Conservation (phyloP, 1,140 invertebrate species). For the Hydropsyche tenuis region DNA sequence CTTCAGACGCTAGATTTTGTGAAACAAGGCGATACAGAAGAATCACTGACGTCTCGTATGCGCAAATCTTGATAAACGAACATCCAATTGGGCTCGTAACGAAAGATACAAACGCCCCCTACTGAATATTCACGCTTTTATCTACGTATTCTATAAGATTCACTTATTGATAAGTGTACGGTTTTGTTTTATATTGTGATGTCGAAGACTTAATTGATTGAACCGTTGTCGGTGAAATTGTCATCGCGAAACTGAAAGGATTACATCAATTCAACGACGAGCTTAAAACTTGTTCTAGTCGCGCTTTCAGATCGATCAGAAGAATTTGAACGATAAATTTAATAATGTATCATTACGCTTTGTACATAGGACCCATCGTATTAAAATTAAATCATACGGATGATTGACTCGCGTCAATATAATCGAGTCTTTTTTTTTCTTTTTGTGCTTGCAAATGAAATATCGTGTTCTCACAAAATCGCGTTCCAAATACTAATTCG, state of each 20-base stretch:
- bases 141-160: no score
- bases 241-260: slow-evolving; percentile 4
- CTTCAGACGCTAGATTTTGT: slow-evolving; percentile 17
- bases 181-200: neutral
- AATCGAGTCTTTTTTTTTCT: neutral
- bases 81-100: slow-evolving; percentile 12
- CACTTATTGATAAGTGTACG: no score
- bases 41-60: slow-evolving; percentile 9
- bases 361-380: no score
- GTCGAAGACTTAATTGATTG: slow-evolving; percentile 27
- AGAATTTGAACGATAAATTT: slow-evolving; percentile 26
- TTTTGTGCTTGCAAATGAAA: neutral
- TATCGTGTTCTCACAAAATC: neutral
- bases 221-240: slow-evolving; percentile 13
- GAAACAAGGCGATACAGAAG: slow-evolving; percentile 5
- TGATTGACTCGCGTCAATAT: neutral
- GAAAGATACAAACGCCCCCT: neutral
- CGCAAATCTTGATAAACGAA: slow-evolving; percentile 23
- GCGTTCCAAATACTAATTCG: neutral
- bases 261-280: slow-evolving; percentile 6
- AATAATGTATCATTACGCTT: neutral
- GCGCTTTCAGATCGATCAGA: neutral
- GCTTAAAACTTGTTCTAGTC: slow-evolving; percentile 23
- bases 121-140: no score
- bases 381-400: neutral